Percentiles rank a stretch among this genome's conserved stretches.
phyloP scores from a whole-genome alignment of 2,797 vertebrate species.

The Sebastes vulpes region DNA sequence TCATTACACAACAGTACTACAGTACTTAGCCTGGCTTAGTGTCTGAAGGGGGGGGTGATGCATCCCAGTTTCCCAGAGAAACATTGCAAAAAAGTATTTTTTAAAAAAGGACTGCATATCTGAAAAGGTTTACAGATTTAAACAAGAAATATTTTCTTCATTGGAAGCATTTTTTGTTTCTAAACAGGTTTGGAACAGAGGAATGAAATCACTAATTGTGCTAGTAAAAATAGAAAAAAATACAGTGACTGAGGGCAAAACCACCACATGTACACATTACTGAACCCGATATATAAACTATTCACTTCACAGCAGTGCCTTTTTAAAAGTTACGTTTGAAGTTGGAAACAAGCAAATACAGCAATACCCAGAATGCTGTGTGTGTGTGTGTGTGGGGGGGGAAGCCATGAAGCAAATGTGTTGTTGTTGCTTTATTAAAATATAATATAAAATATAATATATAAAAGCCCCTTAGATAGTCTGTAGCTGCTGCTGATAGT shows the following conservation, averaged over 20 bases:
- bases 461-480: neutral
- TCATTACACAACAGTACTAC: slow-evolving; percentile 31
- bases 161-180: too few species aligned
- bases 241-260: too few species aligned
- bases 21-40: slow-evolving; percentile 18
- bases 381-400: neutral
- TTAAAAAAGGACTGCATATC: neutral
- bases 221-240: too few species aligned
- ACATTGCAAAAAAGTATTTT: too few species aligned
- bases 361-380: neutral
- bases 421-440: neutral
- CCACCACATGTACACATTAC: too few species aligned
- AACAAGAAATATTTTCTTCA: too few species aligned
- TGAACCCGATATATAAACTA: neutral
- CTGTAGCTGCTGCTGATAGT: neutral
- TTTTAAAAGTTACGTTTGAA: neutral
- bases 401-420: neutral
- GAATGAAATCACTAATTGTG: too few species aligned
- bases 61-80: too few species aligned
- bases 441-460: too few species aligned
- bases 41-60: neutral
- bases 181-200: too few species aligned
- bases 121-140: neutral
- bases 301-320: neutral
- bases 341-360: neutral